Evolutionary conservation across 2,888 invertebrate species (phyloP).

Genomic region (Eupithecia tripunctaria): DNA sequence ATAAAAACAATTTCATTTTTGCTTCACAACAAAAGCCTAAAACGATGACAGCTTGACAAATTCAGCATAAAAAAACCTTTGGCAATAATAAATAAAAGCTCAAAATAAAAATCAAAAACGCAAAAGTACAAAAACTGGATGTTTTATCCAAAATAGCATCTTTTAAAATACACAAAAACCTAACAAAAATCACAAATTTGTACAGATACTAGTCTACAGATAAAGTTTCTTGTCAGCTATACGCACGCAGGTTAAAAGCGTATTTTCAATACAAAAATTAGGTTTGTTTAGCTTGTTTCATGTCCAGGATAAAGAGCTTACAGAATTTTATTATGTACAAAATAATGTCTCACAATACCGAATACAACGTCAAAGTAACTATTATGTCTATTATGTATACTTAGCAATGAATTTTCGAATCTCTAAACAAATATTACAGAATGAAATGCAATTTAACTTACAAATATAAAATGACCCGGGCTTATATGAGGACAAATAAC

Average conservation of each 20-base stretch:
- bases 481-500: slow-evolving; percentile 35
- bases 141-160: slow-evolving; percentile 20
- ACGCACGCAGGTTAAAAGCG: not conserved
- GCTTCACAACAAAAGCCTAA: slow-evolving; percentile 33
- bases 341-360: slow-evolving; percentile 53
- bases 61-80: slow-evolving; percentile 27
- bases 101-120: slow-evolving; percentile 17
- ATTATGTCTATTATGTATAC: slow-evolving; percentile 55
- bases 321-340: slow-evolving; percentile 56
- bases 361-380: slow-evolving; percentile 57
- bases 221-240: slow-evolving; percentile 38
- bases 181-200: slow-evolving; percentile 4
- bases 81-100: slow-evolving; percentile 34
- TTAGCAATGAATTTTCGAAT: slow-evolving; percentile 71
- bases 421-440: slow-evolving; percentile 62
- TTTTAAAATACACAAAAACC: slow-evolving; percentile 14
- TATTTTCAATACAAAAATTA: not conserved
- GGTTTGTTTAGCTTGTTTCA: slow-evolving; percentile 36
- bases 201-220: slow-evolving; percentile 6
- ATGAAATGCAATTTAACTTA: slow-evolving; percentile 66
- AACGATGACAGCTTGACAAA: slow-evolving; percentile 24
- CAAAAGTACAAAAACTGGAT: slow-evolving; percentile 24
- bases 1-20: slow-evolving; percentile 36
- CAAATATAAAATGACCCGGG: slow-evolving; percentile 63
- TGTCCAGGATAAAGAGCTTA: slow-evolving; percentile 59